Conservation (phyloP, 2,888 invertebrate genomes). For the Phengaris arion region DNA sequence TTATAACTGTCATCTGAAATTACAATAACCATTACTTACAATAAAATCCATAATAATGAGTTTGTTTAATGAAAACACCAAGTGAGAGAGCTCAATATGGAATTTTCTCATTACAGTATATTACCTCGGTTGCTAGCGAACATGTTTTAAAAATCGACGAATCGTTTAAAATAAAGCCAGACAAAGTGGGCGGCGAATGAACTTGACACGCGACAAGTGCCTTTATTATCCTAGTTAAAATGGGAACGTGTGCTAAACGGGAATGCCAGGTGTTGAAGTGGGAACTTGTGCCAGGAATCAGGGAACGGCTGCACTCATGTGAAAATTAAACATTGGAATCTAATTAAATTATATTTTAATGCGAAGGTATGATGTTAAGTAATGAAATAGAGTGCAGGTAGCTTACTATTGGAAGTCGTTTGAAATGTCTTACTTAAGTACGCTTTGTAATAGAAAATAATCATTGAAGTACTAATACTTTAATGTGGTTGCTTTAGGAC, state of each 20-base stretch:
- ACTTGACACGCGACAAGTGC: background rate
- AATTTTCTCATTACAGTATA: background rate
- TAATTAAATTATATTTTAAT: background rate
- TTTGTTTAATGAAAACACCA: background rate
- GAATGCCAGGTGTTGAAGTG: constrained; percentile 14
- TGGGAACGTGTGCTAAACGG: constrained; percentile 1
- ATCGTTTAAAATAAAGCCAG: constrained; percentile 22
- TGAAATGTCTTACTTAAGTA: background rate
- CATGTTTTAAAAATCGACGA: constrained; percentile 18
- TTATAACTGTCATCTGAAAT: background rate
- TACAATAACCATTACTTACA: background rate
- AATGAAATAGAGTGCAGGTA: background rate
- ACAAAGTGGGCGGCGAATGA: constrained; percentile 18
- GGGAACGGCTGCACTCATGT: background rate
- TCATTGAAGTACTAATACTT: too few relatives aligned
- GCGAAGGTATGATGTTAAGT: background rate
- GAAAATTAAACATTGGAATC: constrained; percentile 7
- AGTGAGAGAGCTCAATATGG: background rate
- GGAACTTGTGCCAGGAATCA: constrained; percentile 4
- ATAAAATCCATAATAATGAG: background rate
- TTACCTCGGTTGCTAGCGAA: background rate
- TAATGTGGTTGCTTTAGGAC: too few relatives aligned
- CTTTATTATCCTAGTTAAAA: constrained; percentile 5
- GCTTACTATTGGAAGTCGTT: background rate
- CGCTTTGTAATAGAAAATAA: too few relatives aligned